phyloP scores from a whole-genome alignment of 2,797 vertebrate species.

The Euthynnus affinis region DNA sequence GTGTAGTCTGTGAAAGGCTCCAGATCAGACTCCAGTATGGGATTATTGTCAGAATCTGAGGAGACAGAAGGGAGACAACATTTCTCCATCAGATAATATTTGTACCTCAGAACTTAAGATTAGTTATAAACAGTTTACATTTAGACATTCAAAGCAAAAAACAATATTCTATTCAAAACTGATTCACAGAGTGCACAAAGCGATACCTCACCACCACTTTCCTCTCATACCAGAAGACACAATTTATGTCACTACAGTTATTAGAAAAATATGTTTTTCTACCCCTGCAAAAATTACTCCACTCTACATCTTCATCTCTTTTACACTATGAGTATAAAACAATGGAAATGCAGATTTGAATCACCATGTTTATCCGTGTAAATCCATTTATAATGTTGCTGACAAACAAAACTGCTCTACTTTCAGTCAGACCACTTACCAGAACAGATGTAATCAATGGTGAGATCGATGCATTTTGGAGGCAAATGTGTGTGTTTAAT shows the following conservation, averaged over 20 bases:
- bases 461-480: background rate
- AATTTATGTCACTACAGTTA: background rate
- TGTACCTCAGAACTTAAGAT: background rate
- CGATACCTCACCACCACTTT: background rate
- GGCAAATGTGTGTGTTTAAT: background rate
- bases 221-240: background rate
- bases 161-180: background rate
- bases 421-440: conserved; percentile 43
- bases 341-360: background rate
- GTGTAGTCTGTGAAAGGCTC: conserved; percentile 44
- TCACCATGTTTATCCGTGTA: background rate
- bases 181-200: background rate
- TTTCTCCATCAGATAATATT: background rate
- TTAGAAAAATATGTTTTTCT: background rate
- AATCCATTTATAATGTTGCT: background rate
- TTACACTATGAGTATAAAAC: background rate
- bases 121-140: background rate
- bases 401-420: background rate
- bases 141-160: background rate
- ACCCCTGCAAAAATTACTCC: too few species aligned
- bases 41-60: accelerated
- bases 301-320: background rate
- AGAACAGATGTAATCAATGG: conserved; percentile 28
- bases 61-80: conserved; percentile 18
- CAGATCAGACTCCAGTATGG: conserved; percentile 2